Conservation (phyloP, 2,113 vertebrate species). For the Bungarus multicinctus region DNA sequence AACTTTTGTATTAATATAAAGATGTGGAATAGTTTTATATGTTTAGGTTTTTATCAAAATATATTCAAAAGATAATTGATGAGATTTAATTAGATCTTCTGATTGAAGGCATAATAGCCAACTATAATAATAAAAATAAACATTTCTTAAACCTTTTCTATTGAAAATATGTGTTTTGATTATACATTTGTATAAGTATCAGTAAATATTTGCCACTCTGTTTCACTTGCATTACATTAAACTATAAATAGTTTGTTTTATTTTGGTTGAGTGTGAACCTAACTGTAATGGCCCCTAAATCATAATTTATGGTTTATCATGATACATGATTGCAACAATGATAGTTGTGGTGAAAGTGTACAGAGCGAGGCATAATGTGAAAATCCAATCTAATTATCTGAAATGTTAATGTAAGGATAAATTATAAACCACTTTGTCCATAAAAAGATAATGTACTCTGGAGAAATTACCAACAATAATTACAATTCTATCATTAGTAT, state of each 20-base stretch:
- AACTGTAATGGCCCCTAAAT: not conserved
- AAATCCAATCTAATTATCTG: not conserved
- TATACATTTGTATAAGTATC: not conserved
- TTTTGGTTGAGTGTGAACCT: not conserved
- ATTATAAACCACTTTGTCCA: not conserved
- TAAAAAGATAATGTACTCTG: not conserved
- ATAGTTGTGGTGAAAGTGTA: not conserved
- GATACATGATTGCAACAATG: not conserved
- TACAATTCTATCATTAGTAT: not conserved
- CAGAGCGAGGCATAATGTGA: not conserved
- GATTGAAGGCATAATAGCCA: slow-evolving; percentile 27
- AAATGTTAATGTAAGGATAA: not conserved
- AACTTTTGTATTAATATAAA: not conserved
- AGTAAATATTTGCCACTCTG: not conserved
- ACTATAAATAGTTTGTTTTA: not conserved
- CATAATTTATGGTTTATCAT: not conserved
- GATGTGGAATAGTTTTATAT: not conserved
- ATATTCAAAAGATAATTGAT: slow-evolving; percentile 33
- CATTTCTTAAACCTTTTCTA: not conserved
- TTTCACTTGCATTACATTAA: not conserved
- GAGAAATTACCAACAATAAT: not conserved
- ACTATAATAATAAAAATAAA: slow-evolving; percentile 45
- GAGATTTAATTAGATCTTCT: slow-evolving; percentile 13
- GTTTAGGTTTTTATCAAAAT: slow-evolving; percentile 22
- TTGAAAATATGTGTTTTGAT: not conserved